Percentiles rank a stretch among this genome's conserved stretches.
Evolutionary conservation across 1,140 invertebrate genomes (phyloP).

Genomic region (Dryas iulia): DNA sequence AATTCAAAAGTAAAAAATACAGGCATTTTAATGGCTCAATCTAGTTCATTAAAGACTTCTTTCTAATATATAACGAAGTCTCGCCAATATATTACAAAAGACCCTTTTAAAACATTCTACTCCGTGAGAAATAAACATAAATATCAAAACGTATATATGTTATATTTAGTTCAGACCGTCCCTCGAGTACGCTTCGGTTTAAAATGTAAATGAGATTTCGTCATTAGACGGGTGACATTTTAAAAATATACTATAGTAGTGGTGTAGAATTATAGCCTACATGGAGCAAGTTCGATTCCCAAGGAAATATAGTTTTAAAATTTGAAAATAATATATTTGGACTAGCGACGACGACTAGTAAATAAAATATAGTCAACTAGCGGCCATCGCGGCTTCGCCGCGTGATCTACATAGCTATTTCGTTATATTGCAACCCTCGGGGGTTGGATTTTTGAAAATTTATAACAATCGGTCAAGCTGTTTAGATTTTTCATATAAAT

Average conservation of each 20-base stretch:
- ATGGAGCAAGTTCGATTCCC: neutral
- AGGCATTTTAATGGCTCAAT: too few species aligned
- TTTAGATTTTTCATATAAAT: too few species aligned
- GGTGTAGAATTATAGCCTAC: neutral
- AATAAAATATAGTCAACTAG: too few species aligned
- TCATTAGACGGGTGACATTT: neutral
- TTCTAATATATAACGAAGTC: neutral
- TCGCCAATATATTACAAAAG: neutral
- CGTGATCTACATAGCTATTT: too few species aligned
- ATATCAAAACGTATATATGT: neutral
- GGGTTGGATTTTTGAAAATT: too few species aligned
- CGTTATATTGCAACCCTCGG: too few species aligned
- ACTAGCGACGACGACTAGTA: too few species aligned
- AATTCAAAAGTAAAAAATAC: too few species aligned
- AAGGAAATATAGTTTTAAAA: neutral
- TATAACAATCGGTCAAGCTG: too few species aligned
- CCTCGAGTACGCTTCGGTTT: neutral
- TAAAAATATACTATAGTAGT: neutral
- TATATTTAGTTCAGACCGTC: neutral
- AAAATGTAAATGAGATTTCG: slow-evolving; percentile 4
- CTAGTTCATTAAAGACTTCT: too few species aligned
- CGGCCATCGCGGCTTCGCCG: too few species aligned
- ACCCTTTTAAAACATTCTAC: neutral
- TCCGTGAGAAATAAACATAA: neutral
- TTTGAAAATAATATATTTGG: too few species aligned